Conservation (phyloP, 2,888 invertebrate species). For the Rotaria macrura region DNA sequence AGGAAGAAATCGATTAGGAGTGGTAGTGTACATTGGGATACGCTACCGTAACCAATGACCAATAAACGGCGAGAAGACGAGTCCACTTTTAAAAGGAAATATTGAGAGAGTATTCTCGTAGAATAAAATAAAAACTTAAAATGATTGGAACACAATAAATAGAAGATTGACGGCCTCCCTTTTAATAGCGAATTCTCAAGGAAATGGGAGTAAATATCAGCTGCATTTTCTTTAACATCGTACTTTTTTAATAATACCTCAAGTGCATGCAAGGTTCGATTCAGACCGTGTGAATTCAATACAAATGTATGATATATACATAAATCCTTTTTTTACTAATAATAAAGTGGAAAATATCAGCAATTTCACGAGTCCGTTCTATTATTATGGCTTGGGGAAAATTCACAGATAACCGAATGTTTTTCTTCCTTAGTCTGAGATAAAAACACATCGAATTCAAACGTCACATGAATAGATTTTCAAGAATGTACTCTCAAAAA, state of each 20-base stretch:
- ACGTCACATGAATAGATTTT: too few species aligned
- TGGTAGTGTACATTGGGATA: background rate
- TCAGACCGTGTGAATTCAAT: background rate
- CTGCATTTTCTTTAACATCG: background rate
- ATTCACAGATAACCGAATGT: too few species aligned
- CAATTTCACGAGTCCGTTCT: background rate
- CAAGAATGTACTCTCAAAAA: too few species aligned
- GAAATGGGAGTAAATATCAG: slow-evolving; percentile 8
- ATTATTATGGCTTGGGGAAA: too few species aligned
- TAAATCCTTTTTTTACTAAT: background rate
- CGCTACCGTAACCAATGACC: background rate
- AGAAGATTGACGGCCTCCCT: background rate
- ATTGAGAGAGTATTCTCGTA: background rate
- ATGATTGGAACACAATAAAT: background rate
- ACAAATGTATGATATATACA: background rate
- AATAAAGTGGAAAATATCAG: background rate
- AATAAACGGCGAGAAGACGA: background rate
- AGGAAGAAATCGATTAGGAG: background rate
- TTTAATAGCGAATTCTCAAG: background rate
- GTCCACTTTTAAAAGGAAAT: background rate
- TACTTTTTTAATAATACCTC: background rate
- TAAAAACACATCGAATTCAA: too few species aligned
- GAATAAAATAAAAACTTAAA: background rate
- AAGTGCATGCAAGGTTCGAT: background rate
- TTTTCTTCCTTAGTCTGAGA: too few species aligned